Evolutionary conservation across 2,888 invertebrate genomes (phyloP), one percentile per base, ranked within the genome.

Genomic region (Acanthosoma haemorrhoidale): DNA sequence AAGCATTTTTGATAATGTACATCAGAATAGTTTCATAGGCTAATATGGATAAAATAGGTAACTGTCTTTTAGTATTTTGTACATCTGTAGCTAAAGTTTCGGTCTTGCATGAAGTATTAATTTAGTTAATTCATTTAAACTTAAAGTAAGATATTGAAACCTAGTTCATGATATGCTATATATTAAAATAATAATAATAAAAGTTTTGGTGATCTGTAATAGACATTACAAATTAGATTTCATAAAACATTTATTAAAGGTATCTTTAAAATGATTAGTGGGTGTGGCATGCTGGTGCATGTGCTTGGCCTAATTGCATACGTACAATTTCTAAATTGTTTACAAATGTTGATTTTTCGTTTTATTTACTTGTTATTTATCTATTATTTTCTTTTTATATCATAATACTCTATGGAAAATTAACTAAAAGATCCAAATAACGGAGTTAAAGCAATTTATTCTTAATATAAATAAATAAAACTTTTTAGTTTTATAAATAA

Each of bases 21-120:
- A 64, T 41, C 64, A 41, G 39, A 39, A 64, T 64, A 64, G 64
- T 41, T 64, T 64, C 64, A 64, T 64, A 64, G 64, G 8, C 64
- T 64, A 64, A 38, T 31, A 41, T 64, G 64, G 64, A 38, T 39
- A 64, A 64, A 15, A 64, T 64, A 64, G 64, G 64, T 64, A 64
- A 64, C 31, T 13, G 18, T 64, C 11, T 57, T 15, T 64, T 64
- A 41, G 64, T 29, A 31, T 41, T 64, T 64, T 64, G 25, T 64
- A 31, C 39, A 29, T 64, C 41, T 39, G 36, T 64, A 64, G 64
- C 16, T 6, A 57, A 29, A 41, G 6, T 51, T 51, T 64, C 64
- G 64, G n/a, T 64, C 39, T 16, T 64, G 64, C 64, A 64, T 64
- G 64, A 64, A 21, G 51, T 51, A 51, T 25, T 51, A 2, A 25